Base-by-base conservation (phyloP, 2,113 vertebrate species). In the Mandrillus leucophaeus region DNA sequence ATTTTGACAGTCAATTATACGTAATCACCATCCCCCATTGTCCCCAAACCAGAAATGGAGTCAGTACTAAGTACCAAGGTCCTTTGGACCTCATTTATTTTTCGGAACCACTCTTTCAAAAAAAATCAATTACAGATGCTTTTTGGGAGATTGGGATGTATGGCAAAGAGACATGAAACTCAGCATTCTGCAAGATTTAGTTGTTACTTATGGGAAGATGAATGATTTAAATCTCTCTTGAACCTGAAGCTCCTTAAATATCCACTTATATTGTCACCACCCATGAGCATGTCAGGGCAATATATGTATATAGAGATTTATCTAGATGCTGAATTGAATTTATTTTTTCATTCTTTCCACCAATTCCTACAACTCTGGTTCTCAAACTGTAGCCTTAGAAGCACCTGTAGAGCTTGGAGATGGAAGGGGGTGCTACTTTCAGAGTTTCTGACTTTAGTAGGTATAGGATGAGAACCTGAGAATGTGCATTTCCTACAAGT, bases 211-310 rank as follows among this genome's bases (percentile, higher is more conserved):
- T 45, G 48, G 57, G 83, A 80, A 93, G 18, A 84, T 35, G 22
- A 90, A 80, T 93, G 79, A 80, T 85, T 90, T 95, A 57, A 96
- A 57, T 96, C 23, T 96, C 88, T 93, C 72, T 86, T 93, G n/a
- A 89, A 81, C 52, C 35, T 76, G 20, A 88, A 94, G 18, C 20
- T 52, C 81, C 86, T 96, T 61, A 93, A 94, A 85, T 90, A 87
- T 64, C 92, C 83, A 92, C 11, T 92, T 86, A 66, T 40, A 94
- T 90, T 84, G 40, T 95, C 40, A 45, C 50, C 18, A 43, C 61
- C 27, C 57, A 88, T 79, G 70, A 95, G 66, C 64, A 76, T 75
- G 38, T 79, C 79, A 90, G 73, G 48, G 30, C 52, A 95, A 90
- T 82, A 30, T 55, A 90, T 94, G 83, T 90, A 64, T 57, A 68